Base-by-base conservation (phyloP, 2,888 invertebrate species). In the Thalpophila matura region DNA sequence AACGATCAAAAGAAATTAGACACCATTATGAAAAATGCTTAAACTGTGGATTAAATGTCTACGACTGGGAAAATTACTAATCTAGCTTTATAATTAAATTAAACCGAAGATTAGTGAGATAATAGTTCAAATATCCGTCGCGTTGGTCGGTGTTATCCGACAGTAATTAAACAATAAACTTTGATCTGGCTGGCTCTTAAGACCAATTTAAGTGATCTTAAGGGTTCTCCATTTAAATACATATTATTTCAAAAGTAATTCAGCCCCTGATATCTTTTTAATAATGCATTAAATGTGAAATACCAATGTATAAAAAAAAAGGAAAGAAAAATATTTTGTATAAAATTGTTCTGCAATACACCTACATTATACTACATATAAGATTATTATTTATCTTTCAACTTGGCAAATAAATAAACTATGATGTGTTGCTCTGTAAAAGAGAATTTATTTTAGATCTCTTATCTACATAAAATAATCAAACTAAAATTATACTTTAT, bases 131-230 rank as follows among this genome's bases (percentile, higher is more conserved):
- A 71, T 69, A 66, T 70, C 51, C 42, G 45, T 35, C 53, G 60
- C 61, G 67, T 79, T 81, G 54, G 63, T 53, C 40, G 45, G 42
- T 64, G 51, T 66, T 73, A 69, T 67, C 55, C 50, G 43, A 38
- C 54, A 46, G 55, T 75, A 75, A 77, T 80, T 77, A 74, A 73
- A 69, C 74, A 70, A 70, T 77, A 64, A 78, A 77, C 70, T 79
- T 77, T 65, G 71, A 71, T 72, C 74, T 55, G 64, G 42, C 42
- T 37, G 31, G 29, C 4, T 45, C 43, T 49, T 50, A 55, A 47
- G 43, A 40, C 56, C 56, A 45, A 10, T 60, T 53, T 50, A 40
- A 65, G 18, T 46, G 51, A 50, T 69, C 58, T 54, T 43, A 27
- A 56, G 35, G 35, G 33, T 16, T 45, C 29, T 50, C 24, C 26